A percentile compares a stretch with the other conserved stretches of the same genome.
Conservation (phyloP, 2,888 invertebrate species). For the Machimus rusticus region DNA sequence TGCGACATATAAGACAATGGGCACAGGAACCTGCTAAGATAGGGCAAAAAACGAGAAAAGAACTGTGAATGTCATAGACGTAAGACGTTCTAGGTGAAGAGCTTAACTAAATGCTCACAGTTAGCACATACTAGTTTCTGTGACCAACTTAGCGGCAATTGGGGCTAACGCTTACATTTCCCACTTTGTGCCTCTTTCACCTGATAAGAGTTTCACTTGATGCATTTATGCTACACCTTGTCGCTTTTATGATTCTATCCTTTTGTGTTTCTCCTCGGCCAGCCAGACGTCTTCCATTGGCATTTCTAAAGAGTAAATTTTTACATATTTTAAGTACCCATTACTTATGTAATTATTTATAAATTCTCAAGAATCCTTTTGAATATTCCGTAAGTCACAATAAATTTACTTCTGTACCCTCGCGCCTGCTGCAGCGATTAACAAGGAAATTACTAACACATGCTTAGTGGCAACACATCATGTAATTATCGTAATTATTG, state of each 20-base stretch:
- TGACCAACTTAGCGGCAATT: constrained; percentile 27
- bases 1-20: constrained; percentile 33
- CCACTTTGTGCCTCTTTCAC: background rate
- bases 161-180: background rate
- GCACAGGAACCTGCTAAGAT: constrained; percentile 2
- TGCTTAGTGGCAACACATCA: background rate
- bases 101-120: constrained; percentile 34
- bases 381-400: background rate
- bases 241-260: background rate
- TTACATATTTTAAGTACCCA: background rate
- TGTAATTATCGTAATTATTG: constrained; percentile 21
- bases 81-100: constrained; percentile 15
- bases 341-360: constrained; percentile 3
- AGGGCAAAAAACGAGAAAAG: background rate
- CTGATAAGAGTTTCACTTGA: constrained; percentile 10
- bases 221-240: background rate
- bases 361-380: background rate
- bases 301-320: background rate
- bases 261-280: background rate
- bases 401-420: background rate
- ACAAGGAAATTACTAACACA: background rate
- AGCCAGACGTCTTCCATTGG: background rate
- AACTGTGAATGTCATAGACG: constrained; percentile 19
- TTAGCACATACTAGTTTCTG: constrained; percentile 2
- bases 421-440: background rate